Evolutionary conservation across 2,113 vertebrate species (phyloP), one percentile per base, ranked within the genome.

Genomic region (Miniopterus natalensis): DNA sequence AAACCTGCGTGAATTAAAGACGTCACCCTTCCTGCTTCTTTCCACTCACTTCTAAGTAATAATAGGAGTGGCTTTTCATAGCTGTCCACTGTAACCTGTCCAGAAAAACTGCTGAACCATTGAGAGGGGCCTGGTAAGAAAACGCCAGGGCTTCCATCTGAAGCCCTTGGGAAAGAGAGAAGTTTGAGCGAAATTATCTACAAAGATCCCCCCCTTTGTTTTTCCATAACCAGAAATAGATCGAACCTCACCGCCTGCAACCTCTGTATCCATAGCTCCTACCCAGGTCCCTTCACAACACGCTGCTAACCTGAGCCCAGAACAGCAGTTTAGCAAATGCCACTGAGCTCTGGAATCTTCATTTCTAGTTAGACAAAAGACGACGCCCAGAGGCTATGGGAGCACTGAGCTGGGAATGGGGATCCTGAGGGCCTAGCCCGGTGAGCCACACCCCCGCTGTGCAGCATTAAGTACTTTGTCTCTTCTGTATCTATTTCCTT

Each of bases 371-470:
- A 61, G 70, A 63, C 21, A 5, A 49, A 55, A 45, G 8, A 21
- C 75, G n/a, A 21, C 31, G 5, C 57, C 15, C 3, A 31, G 36
- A 25, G 25, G 45, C 42, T 66, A 1, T 0, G 12, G 61, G 40
- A 53, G 42, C n/a, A 0, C 21, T 0, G n/a, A 0, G 2, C 14
- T 68, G 65, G 12, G 29, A n/a, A n/a, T 2, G 15, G 14, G 3
- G 25, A 13, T 36, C 7, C 7, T 1, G 36, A 63, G n/a, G 27
- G 21, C 13, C 49, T 17, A 3, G 9, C 3, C 23, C 40, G 8
- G 15, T 0, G 0, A 6, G 9, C 51, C 3, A 27, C 18, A 20
- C 3, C 36, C 15, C 40, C 29, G 40, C 21, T 17, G 0, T 2
- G 17, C 6, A 2, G 18, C 6, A 85, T n/a, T 15, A 45, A 20